Evolutionary conservation across 2,113 vertebrate genomes (phyloP), one percentile per base, ranked within the genome.

Genomic region (Brevimyrus niger): DNA sequence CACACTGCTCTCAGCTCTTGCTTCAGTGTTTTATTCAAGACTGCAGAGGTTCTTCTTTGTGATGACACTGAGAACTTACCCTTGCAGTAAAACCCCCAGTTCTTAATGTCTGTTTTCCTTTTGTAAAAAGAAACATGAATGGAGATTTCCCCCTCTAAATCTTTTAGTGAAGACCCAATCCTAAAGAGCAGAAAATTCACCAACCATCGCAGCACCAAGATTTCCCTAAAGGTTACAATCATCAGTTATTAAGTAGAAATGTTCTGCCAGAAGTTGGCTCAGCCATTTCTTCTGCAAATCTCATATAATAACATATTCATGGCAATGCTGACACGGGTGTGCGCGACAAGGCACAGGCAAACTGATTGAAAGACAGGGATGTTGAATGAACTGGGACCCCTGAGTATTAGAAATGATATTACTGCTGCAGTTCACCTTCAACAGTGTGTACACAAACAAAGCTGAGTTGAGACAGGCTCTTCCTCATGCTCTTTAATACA

Each of bases 171-270:
- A 96, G 94, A 96, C 94, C 93, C 93, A 94, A 94, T 94, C 91
- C 94, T 94, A 94, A 95, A 95, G 94, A 90, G 95, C 94, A 96
- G 95, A 94, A 95, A 94, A 95, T 96, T 97, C 96, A 95, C 95
- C 95, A 95, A 95, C 94, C 94, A 93, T 92, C 92, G 93, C 94
- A 92, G 92, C 93, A 94, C 94, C 92, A 92, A 97, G 94, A 96
- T 96, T 96, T 96, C 95, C 95, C 96, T 96, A 96, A 97, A 97
- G 96, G 96, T 97, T 97, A 96, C 95, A 95, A 96, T 97, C 96
- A 97, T 96, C 95, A 95, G 95, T 96, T 97, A 96, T 96, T 96
- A 96, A 95, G 94, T 92, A 95, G 94, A 96, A 96, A 96, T 90
- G 91, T 94, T 94, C 92, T 95, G 94, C 94, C 90, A 90, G 86